These are phyloP conservation scores for Oplegnathus fasciatus DNA, from an alignment of 2,113 vertebrate genomes.

Conservation along the genomic window DNA sequence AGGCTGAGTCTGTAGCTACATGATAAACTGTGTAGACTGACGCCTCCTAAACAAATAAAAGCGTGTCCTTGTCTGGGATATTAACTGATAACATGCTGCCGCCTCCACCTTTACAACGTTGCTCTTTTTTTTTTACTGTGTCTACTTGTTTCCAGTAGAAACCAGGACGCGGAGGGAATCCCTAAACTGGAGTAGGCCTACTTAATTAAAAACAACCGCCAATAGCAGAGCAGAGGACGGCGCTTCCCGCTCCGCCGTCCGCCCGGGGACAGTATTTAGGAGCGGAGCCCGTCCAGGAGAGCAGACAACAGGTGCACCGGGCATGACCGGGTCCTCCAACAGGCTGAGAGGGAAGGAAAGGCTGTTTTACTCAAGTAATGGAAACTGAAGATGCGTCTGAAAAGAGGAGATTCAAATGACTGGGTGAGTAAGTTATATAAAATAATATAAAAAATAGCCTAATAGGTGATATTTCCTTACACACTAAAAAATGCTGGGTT, in stretches of 20 bases:
- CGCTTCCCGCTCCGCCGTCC: constrained; percentile 86
- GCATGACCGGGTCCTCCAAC: constrained; percentile 11
- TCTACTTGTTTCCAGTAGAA: constrained; percentile 70
- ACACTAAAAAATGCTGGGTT: too few relatives aligned
- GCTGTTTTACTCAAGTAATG: neutral
- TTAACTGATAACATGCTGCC: constrained; percentile 32
- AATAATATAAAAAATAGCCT: neutral
- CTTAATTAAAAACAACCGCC: constrained; percentile 55
- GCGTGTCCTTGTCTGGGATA: neutral
- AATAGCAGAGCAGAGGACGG: constrained; percentile 67
- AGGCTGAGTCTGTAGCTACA: neutral
- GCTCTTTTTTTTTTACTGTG: constrained; percentile 26
- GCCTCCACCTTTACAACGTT: constrained; percentile 31
- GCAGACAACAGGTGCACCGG: constrained; percentile 63
- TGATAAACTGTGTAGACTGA: neutral
- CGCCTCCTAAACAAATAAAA: constrained; percentile 4
- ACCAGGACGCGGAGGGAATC: constrained; percentile 68
- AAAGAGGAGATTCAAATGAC: constrained; percentile 49
- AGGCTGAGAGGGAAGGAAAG: neutral
- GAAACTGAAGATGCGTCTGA: constrained; percentile 36
- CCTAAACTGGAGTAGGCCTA: neutral
- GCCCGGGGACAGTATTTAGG: constrained; percentile 83
- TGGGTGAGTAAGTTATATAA: constrained; percentile 69
- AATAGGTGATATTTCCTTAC: neutral
- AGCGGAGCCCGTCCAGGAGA: constrained; percentile 12